phyloP scores from a whole-genome alignment of 2,888 invertebrate genomes.

The Leptogaster cylindrica region DNA sequence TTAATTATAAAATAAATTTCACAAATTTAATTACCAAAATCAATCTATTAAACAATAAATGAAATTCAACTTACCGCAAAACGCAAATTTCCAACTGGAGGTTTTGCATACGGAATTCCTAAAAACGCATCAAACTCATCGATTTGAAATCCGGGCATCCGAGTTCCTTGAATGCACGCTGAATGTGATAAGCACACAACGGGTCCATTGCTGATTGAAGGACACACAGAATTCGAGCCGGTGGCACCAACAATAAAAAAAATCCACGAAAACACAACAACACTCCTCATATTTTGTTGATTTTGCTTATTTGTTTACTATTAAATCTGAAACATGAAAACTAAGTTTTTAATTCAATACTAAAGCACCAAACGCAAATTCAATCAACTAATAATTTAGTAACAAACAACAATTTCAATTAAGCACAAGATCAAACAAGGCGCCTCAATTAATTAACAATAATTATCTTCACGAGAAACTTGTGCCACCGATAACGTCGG shows the following conservation, averaged over 20 bases:
- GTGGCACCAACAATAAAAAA: background rate
- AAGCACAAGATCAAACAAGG: too few relatives aligned
- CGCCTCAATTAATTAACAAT: too few relatives aligned
- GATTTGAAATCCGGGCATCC: constrained; percentile 53
- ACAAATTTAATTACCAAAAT: too few relatives aligned
- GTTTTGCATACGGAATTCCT: constrained; percentile 58
- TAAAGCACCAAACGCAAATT: too few relatives aligned
- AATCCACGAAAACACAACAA: background rate
- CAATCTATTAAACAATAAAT: background rate
- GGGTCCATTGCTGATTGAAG: constrained; percentile 17
- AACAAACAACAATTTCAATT: too few relatives aligned
- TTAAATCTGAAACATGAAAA: background rate
- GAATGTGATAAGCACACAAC: constrained; percentile 52
- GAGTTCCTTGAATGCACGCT: constrained; percentile 54
- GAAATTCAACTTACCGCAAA: constrained; percentile 54
- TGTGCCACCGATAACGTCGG: too few relatives aligned
- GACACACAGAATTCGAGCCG: background rate
- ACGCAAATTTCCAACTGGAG: constrained; percentile 56
- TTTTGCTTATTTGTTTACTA: background rate
- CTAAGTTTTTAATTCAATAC: too few relatives aligned
- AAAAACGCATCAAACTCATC: constrained; percentile 56
- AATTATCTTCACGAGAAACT: too few relatives aligned
- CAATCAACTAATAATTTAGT: too few relatives aligned
- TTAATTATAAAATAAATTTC: too few relatives aligned
- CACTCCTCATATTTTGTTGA: background rate